phyloP scores from a whole-genome alignment of 1,140 invertebrate species.

The Batillaria attramentaria region DNA sequence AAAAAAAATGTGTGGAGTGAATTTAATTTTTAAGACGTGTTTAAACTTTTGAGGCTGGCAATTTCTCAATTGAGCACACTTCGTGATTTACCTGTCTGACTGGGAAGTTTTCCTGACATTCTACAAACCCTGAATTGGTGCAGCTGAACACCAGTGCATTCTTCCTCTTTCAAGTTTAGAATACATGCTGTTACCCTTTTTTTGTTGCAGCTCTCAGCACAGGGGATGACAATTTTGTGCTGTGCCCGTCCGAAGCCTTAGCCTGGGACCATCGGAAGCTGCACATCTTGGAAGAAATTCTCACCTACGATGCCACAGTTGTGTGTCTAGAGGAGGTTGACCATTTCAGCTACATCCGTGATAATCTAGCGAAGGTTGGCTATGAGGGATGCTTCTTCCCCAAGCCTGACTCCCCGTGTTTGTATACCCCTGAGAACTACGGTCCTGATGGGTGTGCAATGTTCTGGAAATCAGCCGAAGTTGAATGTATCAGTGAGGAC shows the following conservation, averaged over 20 bases:
- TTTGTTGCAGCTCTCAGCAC: conserved; percentile 78
- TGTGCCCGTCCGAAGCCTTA: conserved; percentile 81
- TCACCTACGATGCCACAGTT: conserved; percentile 80
- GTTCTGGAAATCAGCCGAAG: conserved; percentile 80
- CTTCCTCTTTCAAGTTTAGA: background rate
- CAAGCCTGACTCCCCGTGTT: conserved; percentile 85
- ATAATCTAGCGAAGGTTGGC: conserved; percentile 77
- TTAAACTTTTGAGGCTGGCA: too few relatives aligned
- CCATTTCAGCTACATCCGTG: conserved; percentile 81
- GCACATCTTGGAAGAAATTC: conserved; percentile 82
- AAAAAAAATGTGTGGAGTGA: too few relatives aligned
- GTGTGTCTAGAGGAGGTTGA: conserved; percentile 87
- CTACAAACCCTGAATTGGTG: too few relatives aligned
- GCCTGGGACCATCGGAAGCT: conserved; percentile 80
- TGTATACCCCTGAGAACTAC: conserved; percentile 79
- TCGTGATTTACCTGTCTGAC: too few relatives aligned
- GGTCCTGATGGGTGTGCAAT: conserved; percentile 88
- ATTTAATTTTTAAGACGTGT: background rate
- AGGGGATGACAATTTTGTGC: conserved; percentile 82
- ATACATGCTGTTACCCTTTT: background rate
- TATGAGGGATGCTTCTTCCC: conserved; percentile 83
- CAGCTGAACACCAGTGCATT: too few relatives aligned
- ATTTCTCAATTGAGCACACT: too few relatives aligned
- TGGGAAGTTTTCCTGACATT: too few relatives aligned
- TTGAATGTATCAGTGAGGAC: conserved; percentile 77